Evolutionary conservation across 2,888 invertebrate genomes (phyloP), one percentile per base, ranked within the genome.

Genomic region (Andrena haemorrhoa): DNA sequence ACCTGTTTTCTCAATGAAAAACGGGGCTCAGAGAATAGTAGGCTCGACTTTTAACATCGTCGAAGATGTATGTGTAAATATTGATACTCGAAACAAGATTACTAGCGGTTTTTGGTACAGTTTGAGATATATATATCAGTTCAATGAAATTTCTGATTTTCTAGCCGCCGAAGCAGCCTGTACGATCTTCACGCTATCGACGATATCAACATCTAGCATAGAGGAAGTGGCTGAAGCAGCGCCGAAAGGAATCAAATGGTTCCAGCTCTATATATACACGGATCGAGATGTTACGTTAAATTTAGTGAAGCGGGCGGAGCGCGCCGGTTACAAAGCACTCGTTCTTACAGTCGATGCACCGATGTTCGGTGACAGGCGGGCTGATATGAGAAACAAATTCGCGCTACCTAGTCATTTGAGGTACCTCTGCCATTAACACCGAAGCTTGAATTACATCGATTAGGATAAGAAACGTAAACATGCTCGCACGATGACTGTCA

Each of bases 271-370:
- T 92, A 97, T 99, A 86, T 98, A 98, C 93, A 97, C 95, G 82
- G 97, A 98, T 93, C 96, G 97, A 84, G 94, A 96, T 49, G 94
- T 97, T 0, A 98, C 98, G 0, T 94, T 94, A 89, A 95, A 95
- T 86, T 94, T 99, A 82, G 96, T 99, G 0, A 92, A 94, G 58
- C 95, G 97, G 88, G 98, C 97, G 0, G 98, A 98, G 94, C 95
- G 94, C 60, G 96, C 97, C 10, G 98, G 97, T n/a, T 99, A 96
- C 91, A 97, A 97, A 94, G 98, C 98, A 0, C 94, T 98, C 0
- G 98, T 97, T 0, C 93, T 98, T 2, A 99, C 98, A 0, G 97
- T 98, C 0, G 99, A 99, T 93, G 97, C 98, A 0, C 98, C 98
- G 0, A 93, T 97, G 64, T 98, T 98, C 93, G 99, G 99, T 0